phyloP scores from a whole-genome alignment of 2,113 vertebrate species.

The Maccullochella peelii region DNA sequence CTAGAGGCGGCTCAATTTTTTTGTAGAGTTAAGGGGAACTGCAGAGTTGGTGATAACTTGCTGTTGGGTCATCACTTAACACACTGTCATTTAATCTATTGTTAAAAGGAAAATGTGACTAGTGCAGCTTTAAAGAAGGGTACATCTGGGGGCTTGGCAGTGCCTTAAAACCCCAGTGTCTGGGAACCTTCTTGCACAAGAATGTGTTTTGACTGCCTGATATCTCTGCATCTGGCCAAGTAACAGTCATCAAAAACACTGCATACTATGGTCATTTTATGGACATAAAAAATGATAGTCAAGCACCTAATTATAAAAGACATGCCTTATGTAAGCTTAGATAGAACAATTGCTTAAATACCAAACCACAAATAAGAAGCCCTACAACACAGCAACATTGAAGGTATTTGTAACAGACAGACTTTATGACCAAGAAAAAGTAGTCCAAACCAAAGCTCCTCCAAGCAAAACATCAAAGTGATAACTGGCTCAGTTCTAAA shows the following conservation, averaged over 20 bases:
- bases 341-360: slow-evolving; percentile 22
- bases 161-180: background rate
- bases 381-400: slow-evolving; percentile 30
- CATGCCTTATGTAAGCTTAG: slow-evolving; percentile 6
- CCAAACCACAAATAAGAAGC: background rate
- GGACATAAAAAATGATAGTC: background rate
- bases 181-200: background rate
- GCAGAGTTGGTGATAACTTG: background rate
- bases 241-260: background rate
- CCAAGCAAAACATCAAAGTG: slow-evolving; percentile 60
- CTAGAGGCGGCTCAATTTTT: background rate
- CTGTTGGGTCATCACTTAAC: background rate
- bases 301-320: slow-evolving; percentile 3
- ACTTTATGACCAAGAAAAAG: slow-evolving; percentile 38
- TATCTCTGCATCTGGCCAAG: background rate
- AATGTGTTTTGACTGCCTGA: background rate
- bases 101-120: background rate
- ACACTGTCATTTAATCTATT: background rate
- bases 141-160: background rate
- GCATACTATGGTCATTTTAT: background rate
- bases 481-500: slow-evolving; percentile 46
- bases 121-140: background rate
- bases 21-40: background rate
- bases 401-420: slow-evolving; percentile 26
- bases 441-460: slow-evolving; percentile 41